phyloP scores from a whole-genome alignment of 2,113 vertebrate genomes.

The Grallaria varia region DNA sequence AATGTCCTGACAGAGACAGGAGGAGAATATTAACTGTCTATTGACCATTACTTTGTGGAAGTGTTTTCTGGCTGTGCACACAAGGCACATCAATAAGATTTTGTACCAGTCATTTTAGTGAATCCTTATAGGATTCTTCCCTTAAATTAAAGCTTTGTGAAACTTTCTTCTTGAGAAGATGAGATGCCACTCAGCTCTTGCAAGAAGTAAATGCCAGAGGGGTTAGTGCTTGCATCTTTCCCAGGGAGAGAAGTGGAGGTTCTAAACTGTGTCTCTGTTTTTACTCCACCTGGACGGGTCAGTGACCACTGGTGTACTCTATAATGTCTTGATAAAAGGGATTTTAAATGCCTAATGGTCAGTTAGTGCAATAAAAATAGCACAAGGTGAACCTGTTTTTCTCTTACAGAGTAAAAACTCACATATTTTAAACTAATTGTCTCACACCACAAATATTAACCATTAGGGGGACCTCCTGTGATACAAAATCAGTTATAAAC shows the following conservation, averaged over 20 bases:
- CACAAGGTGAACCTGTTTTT: not conserved
- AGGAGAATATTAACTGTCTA: not conserved
- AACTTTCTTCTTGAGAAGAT: not conserved
- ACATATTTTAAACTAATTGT: not conserved
- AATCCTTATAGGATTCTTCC: not conserved
- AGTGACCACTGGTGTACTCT: not conserved
- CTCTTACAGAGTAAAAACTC: not conserved
- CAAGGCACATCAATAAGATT: not conserved
- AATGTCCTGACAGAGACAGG: not conserved
- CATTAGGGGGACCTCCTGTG: conserved; percentile 35
- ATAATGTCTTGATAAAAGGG: not conserved
- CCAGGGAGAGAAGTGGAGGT: not conserved
- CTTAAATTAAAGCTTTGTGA: not conserved
- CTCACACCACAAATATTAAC: not conserved
- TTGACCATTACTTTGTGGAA: not conserved
- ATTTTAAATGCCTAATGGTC: not conserved
- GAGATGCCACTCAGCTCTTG: not conserved
- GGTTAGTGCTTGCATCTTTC: not conserved
- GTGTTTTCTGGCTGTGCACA: not conserved
- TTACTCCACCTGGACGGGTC: not conserved
- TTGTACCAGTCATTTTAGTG: not conserved
- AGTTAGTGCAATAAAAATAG: not conserved
- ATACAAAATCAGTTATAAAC: conserved; percentile 10
- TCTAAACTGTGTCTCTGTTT: not conserved
- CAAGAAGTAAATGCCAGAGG: not conserved